Conservation (phyloP, 2,113 vertebrate species). For the Oreotrochilus melanogaster region DNA sequence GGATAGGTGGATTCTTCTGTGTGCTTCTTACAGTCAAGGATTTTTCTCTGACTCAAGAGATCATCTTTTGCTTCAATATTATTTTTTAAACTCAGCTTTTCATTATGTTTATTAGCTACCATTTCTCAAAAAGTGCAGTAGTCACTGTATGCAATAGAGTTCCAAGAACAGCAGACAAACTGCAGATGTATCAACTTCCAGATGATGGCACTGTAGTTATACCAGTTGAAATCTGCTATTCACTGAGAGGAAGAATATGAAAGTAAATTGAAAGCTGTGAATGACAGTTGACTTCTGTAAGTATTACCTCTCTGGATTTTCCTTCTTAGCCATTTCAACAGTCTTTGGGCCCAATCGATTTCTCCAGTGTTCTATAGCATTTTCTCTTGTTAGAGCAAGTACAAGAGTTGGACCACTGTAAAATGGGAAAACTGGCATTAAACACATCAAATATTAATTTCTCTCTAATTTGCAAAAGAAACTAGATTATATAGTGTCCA, state of each 20-base stretch:
- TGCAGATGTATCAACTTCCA: conserved; percentile 1
- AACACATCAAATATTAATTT: background rate
- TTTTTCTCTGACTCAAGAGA: background rate
- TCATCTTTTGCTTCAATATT: background rate
- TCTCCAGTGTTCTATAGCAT: conserved; percentile 74
- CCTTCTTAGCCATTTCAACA: conserved; percentile 51
- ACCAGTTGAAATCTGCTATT: background rate
- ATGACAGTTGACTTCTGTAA: background rate
- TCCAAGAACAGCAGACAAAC: background rate
- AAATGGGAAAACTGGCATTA: background rate
- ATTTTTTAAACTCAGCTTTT: background rate
- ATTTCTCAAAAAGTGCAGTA: background rate
- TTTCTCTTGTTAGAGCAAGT: conserved; percentile 71
- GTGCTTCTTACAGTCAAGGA: background rate
- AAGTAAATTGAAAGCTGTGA: background rate
- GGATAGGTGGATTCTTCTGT: background rate
- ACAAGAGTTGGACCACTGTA: conserved; percentile 76
- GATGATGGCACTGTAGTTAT: conserved; percentile 50
- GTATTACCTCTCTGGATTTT: conserved; percentile 66
- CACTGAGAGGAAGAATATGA: background rate
- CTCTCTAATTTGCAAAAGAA: background rate
- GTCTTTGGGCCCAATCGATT: conserved; percentile 66
- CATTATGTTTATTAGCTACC: background rate
- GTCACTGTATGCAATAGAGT: background rate
- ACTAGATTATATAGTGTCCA: background rate